phyloP scores from a whole-genome alignment of 2,888 invertebrate genomes.

The Mesorhabditis spiculigera region DNA sequence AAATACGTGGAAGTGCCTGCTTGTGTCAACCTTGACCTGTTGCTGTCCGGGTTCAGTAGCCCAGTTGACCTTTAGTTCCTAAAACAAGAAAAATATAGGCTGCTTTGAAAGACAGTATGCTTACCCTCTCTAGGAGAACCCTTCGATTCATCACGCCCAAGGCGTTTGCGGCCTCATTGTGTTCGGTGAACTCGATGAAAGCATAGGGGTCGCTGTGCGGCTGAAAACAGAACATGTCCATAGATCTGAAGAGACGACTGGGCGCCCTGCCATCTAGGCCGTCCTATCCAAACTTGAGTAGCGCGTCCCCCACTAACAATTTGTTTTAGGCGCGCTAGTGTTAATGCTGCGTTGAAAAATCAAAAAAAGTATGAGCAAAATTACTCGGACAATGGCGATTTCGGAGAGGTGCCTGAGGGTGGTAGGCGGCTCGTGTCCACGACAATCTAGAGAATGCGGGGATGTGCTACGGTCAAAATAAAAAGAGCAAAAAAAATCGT shows the following conservation, averaged over 20 bases:
- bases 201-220: constrained; percentile 98
- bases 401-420: constrained; percentile 7
- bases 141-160: constrained; percentile 98
- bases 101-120: constrained; percentile 29
- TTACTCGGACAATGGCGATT: background rate
- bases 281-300: background rate
- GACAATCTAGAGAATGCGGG: constrained; percentile 1
- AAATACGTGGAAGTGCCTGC: constrained; percentile 97
- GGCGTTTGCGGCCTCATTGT: constrained; percentile 91
- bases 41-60: constrained; percentile 95
- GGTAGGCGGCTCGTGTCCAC: background rate
- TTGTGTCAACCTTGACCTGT: constrained; percentile 70
- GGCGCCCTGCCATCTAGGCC: too few species aligned
- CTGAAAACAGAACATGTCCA: constrained; percentile 60
- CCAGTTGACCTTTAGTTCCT: constrained; percentile 99
- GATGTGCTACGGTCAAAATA: constrained; percentile 1
- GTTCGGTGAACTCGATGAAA: constrained; percentile 95
- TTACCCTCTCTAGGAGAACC: constrained; percentile 83
- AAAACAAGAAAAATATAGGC: constrained; percentile 36
- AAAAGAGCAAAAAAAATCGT: background rate
- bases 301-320: background rate
- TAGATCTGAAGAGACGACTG: too few species aligned
- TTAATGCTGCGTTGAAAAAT: constrained; percentile 61
- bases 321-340: constrained; percentile 5
- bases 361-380: constrained; percentile 16